Percentiles rank a stretch among this genome's conserved stretches.
These are phyloP conservation scores for Apocrypta bakeri DNA, from an alignment of 1,140 invertebrate species.

Conservation along the genomic window DNA sequence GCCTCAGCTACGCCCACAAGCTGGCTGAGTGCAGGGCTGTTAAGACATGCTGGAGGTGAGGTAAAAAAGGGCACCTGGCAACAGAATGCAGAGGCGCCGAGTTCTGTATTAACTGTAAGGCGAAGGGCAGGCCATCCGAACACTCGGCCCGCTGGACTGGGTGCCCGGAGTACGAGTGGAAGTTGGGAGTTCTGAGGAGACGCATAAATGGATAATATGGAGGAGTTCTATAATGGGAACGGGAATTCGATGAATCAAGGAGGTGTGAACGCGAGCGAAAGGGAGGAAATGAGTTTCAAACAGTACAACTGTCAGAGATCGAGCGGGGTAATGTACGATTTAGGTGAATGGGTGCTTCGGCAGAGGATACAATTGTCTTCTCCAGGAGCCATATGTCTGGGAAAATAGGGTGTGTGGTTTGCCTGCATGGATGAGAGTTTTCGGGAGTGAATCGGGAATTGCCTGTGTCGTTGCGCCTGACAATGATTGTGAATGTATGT, in stretches of 20 bases:
- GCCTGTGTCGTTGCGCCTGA: background rate
- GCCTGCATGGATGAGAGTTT: background rate
- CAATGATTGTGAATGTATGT: background rate
- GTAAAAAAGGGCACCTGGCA: constrained; percentile 68
- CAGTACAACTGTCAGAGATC: background rate
- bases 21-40: constrained; percentile 71
- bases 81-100: constrained; percentile 64
- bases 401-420: background rate
- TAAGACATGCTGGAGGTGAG: constrained; percentile 76
- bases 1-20: constrained; percentile 79
- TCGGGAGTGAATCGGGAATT: background rate
- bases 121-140: background rate
- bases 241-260: background rate
- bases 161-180: constrained; percentile 6
- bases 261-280: background rate
- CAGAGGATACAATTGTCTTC: background rate
- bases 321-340: background rate
- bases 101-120: background rate
- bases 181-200: background rate
- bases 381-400: constrained; percentile 19
- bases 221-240: no score
- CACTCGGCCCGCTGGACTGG: background rate
- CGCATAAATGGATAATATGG: background rate
- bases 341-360: background rate
- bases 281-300: background rate